phyloP scores from a whole-genome alignment of 2,888 invertebrate genomes.

The Campoplex capitator region DNA sequence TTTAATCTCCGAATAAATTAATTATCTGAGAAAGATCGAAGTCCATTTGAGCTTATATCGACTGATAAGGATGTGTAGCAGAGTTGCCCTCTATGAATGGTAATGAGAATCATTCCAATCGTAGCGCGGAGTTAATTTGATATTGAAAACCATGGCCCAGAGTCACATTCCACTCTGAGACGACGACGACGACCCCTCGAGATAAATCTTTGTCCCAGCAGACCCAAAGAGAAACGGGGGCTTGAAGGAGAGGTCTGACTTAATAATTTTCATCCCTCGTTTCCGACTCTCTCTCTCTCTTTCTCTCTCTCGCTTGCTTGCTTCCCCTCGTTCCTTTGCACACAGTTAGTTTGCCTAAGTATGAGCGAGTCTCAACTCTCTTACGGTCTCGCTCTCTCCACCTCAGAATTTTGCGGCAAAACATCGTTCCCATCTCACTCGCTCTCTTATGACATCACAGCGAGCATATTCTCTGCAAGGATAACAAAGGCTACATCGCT shows the following conservation, averaged over 20 bases:
- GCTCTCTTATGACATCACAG: neutral
- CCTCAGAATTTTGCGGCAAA: constrained; percentile 15
- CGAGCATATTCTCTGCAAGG: constrained; percentile 48
- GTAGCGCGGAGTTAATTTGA: constrained; percentile 41
- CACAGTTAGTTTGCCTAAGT: constrained; percentile 61
- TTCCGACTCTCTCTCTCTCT: constrained; percentile 43
- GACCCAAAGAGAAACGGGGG: constrained; percentile 24
- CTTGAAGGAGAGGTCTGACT: constrained; percentile 36
- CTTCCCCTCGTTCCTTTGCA: constrained; percentile 25
- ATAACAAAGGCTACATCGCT: constrained; percentile 58
- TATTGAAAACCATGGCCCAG: constrained; percentile 3
- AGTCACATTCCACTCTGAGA: constrained; percentile 25
- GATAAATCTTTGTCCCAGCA: constrained; percentile 51
- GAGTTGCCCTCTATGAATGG: neutral
- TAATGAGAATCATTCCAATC: constrained; percentile 26
- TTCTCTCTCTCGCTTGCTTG: constrained; percentile 12
- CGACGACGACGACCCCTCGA: constrained; percentile 19
- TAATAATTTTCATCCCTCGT: constrained; percentile 65
- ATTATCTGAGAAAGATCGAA: neutral
- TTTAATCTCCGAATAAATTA: neutral
- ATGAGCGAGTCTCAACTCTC: constrained; percentile 29
- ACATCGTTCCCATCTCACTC: constrained; percentile 1
- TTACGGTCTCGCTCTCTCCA: constrained; percentile 16
- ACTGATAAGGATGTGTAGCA: neutral
- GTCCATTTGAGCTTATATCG: neutral